These are phyloP conservation scores for Triops cancriformis DNA, from an alignment of 1,140 invertebrate species.

Conservation along the genomic window DNA sequence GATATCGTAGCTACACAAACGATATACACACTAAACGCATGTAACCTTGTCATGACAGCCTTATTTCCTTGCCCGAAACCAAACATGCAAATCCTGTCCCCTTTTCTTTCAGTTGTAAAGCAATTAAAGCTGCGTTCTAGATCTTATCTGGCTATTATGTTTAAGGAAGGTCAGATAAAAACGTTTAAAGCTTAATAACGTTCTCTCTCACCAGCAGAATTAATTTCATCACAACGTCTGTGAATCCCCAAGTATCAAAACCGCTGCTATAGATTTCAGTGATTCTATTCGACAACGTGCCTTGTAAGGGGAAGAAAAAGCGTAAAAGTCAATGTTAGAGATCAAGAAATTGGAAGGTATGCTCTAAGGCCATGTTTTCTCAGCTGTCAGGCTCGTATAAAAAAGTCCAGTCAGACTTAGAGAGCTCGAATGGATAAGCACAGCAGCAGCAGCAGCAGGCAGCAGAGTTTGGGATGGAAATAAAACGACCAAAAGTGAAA, in stretches of 20 bases:
- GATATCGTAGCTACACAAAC: background rate
- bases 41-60: background rate
- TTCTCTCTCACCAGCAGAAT: background rate
- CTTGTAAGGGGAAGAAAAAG: background rate
- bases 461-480: background rate
- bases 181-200: conserved; percentile 6
- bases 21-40: background rate
- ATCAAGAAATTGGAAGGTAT: background rate
- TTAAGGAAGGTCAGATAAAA: background rate
- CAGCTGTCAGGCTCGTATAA: background rate
- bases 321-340: background rate
- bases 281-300: background rate
- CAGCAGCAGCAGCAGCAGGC: background rate
- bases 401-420: background rate
- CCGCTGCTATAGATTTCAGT: background rate
- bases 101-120: background rate
- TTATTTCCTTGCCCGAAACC: conserved; percentile 4
- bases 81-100: background rate
- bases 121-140: background rate
- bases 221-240: background rate
- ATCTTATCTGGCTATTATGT: conserved; percentile 14
- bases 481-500: background rate
- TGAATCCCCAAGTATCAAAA: background rate
- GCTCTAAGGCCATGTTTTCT: background rate
- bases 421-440: background rate